Percentiles rank a stretch among this genome's conserved stretches.
phyloP scores from a whole-genome alignment of 1,140 invertebrate genomes.

The Drosophila nigrodunni region DNA sequence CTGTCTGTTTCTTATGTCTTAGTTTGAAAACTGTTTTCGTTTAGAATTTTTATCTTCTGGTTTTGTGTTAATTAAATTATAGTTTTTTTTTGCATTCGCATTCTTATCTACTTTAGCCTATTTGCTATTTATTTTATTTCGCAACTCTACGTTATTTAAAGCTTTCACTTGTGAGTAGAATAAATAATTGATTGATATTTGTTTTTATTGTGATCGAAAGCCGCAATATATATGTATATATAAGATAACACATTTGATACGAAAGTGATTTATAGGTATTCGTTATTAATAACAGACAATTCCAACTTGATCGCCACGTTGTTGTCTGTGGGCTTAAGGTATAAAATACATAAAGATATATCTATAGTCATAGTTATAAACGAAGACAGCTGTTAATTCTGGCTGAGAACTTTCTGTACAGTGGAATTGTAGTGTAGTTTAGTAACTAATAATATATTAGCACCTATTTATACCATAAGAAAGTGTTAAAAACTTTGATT shows the following conservation, averaged over 20 bases:
- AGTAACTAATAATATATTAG: too few relatives aligned
- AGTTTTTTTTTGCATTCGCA: constrained; percentile 10
- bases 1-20: background rate
- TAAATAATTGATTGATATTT: background rate
- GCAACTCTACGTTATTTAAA: background rate
- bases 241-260: constrained; percentile 7
- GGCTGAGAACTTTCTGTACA: background rate
- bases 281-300: constrained; percentile 22
- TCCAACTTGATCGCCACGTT: constrained; percentile 1
- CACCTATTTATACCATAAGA: too few relatives aligned
- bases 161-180: constrained; percentile 8
- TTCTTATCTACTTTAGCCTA: constrained; percentile 14
- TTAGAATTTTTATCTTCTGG: background rate
- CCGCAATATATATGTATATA: constrained; percentile 5
- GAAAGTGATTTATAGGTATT: constrained; percentile 17
- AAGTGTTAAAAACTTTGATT: too few relatives aligned
- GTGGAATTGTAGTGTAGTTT: background rate
- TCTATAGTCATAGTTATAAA: too few relatives aligned
- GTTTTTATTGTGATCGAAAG: constrained; percentile 6
- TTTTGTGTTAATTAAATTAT: constrained; percentile 38
- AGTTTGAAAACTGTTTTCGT: constrained; percentile 4
- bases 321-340: background rate
- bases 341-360: constrained; percentile 11
- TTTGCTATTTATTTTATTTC: constrained; percentile 4
- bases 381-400: background rate